A percentile compares a stretch with the other conserved stretches of the same genome.
These are phyloP conservation scores for Spodoptera picta DNA, from an alignment of 2,888 invertebrate species.

Conservation along the genomic window DNA sequence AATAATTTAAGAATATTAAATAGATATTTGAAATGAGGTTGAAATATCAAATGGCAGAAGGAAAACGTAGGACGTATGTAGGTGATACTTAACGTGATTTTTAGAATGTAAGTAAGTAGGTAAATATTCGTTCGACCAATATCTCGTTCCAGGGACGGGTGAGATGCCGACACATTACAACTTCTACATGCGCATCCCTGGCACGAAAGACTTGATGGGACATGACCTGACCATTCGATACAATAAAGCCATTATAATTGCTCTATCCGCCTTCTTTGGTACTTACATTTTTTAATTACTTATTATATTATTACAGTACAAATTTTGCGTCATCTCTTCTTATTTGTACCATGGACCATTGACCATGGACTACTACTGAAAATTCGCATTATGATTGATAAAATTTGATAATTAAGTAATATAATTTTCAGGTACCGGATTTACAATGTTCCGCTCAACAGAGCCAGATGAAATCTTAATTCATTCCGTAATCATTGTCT, in stretches of 20 bases:
- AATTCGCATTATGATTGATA: no score
- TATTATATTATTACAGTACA: background rate
- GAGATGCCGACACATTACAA: conserved; percentile 55
- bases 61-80: no score
- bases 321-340: no score
- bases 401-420: no score
- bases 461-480: conserved; percentile 65
- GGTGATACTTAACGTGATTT: no score
- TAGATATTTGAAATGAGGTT: no score
- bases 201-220: conserved; percentile 42
- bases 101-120: no score
- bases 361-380: no score
- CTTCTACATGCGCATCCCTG: conserved; percentile 51
- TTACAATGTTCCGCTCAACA: conserved; percentile 60
- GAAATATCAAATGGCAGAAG: no score
- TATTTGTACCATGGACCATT: no score
- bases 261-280: conserved; percentile 71
- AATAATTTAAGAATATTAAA: no score
- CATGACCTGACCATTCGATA: conserved; percentile 54
- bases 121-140: no score
- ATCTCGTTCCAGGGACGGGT: conserved; percentile 58
- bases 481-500: conserved; percentile 63
- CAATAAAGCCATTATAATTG: conserved; percentile 63
- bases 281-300: conserved; percentile 26
- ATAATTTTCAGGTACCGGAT: conserved; percentile 66